Evolutionary conservation across 2,888 invertebrate species (phyloP).

Genomic region (Quadroppia sp.): DNA sequence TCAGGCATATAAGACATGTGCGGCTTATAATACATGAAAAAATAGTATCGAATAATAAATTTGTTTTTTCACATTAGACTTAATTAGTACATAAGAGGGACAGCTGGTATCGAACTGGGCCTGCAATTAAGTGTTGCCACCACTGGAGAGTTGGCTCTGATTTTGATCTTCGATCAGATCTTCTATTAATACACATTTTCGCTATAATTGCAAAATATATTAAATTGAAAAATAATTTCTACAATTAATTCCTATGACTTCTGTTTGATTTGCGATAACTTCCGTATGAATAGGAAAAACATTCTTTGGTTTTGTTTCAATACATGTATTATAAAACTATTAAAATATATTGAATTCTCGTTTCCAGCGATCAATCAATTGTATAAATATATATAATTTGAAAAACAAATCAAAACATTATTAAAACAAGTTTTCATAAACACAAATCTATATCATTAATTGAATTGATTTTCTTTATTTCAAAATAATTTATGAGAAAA

Average conservation of each 20-base stretch:
- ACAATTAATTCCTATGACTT: background rate
- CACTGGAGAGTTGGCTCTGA: background rate
- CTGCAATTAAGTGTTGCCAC: slow-evolving; percentile 14
- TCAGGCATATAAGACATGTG: background rate
- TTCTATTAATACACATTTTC: background rate
- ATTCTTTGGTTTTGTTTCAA: background rate
- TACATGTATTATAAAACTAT: background rate
- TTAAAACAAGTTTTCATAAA: slow-evolving; percentile 1
- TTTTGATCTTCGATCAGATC: background rate
- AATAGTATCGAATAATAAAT: slow-evolving; percentile 8
- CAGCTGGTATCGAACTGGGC: background rate
- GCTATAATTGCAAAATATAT: background rate
- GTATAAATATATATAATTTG: background rate
- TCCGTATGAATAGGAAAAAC: background rate
- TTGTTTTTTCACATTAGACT: slow-evolving; percentile 16
- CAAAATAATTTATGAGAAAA: background rate
- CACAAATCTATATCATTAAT: no score
- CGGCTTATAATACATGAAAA: background rate
- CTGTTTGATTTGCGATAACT: slow-evolving; percentile 1
- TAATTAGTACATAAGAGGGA: slow-evolving; percentile 13
- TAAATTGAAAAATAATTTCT: background rate
- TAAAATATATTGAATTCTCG: background rate
- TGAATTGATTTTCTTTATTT: background rate
- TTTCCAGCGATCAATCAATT: slow-evolving; percentile 1
- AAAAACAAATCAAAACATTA: background rate